Conservation (phyloP, 35 echinoderm and acorn worm species). For the Anneissia japonica region DNA sequence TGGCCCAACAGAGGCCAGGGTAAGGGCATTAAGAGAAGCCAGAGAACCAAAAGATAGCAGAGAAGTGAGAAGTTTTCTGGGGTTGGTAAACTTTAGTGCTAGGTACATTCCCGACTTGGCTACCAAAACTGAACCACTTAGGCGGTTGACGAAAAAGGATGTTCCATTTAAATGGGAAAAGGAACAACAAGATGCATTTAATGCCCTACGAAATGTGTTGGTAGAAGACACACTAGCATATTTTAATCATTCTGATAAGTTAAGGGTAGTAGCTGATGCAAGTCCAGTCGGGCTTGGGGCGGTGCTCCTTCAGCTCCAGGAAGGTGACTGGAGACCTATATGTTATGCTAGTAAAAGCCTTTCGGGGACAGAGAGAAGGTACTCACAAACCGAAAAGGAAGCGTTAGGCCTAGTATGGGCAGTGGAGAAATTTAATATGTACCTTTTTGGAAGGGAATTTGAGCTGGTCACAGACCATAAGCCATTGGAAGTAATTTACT, state of each 20-base stretch:
- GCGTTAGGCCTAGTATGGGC: slow-evolving; percentile 44
- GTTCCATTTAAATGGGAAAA: slow-evolving; percentile 22
- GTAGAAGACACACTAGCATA: slow-evolving; percentile 26
- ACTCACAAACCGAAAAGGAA: slow-evolving; percentile 58
- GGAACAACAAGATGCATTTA: slow-evolving; percentile 33
- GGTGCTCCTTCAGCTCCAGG: not conserved
- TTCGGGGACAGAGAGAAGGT: slow-evolving; percentile 26
- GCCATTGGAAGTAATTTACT: slow-evolving; percentile 22
- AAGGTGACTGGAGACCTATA: not conserved
- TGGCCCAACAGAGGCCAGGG: slow-evolving; percentile 20
- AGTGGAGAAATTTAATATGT: slow-evolving; percentile 34
- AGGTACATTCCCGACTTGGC: slow-evolving; percentile 60
- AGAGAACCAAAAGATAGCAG: slow-evolving; percentile 20
- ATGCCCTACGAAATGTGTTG: slow-evolving; percentile 27
- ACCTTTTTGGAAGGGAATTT: slow-evolving; percentile 30
- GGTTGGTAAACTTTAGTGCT: slow-evolving; percentile 40
- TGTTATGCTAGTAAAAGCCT: slow-evolving; percentile 33
- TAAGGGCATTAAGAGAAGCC: slow-evolving; percentile 22
- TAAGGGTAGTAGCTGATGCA: slow-evolving; percentile 21
- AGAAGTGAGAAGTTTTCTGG: slow-evolving; percentile 50
- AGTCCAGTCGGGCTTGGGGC: slow-evolving; percentile 49
- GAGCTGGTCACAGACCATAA: slow-evolving; percentile 18
- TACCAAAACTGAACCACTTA: slow-evolving; percentile 41
- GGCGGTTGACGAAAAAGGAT: slow-evolving; percentile 36
- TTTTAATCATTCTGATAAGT: slow-evolving; percentile 22